A percentile compares a stretch with the other conserved stretches of the same genome.
Evolutionary conservation across 2,888 invertebrate genomes (phyloP).

Genomic region (Eumacrocentrus americanus): DNA sequence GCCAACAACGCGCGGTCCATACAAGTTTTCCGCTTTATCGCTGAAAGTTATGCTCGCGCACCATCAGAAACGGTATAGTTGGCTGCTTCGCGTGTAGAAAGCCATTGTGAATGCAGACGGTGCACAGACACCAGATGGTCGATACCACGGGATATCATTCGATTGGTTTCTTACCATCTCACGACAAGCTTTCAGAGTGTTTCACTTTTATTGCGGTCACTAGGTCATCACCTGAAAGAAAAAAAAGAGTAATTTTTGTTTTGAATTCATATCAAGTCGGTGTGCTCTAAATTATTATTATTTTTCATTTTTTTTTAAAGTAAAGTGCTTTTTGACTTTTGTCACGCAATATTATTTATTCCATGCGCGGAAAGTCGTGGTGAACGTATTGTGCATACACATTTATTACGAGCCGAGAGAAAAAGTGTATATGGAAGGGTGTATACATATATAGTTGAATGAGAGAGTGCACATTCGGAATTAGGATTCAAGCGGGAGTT

Average conservation of each 20-base stretch:
- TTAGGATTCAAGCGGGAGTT: constrained; percentile 1
- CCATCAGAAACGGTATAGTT: constrained; percentile 24
- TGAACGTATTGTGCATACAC: constrained; percentile 25
- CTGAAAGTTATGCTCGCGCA: constrained; percentile 14
- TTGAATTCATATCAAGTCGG: constrained; percentile 3
- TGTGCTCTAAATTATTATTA: no score
- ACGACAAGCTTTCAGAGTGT: constrained; percentile 41
- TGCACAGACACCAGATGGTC: constrained; percentile 27
- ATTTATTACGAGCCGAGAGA: constrained; percentile 31
- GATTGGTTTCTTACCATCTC: constrained; percentile 29
- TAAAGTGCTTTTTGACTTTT: constrained; percentile 33
- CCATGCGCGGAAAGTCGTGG: neutral
- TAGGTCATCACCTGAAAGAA: no score
- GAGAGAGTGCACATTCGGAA: constrained; percentile 10
- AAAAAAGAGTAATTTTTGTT: neutral
- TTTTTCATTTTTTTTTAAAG: neutral
- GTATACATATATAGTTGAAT: neutral
- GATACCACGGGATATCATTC: constrained; percentile 38
- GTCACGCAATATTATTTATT: constrained; percentile 34
- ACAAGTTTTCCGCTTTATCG: constrained; percentile 42
- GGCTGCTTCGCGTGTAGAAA: constrained; percentile 28
- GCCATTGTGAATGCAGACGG: constrained; percentile 39
- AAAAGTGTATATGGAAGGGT: no score
- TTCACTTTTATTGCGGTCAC: constrained; percentile 22
- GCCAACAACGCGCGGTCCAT: constrained; percentile 29